Evolutionary conservation across 2,797 vertebrate genomes (phyloP).

Genomic region (Hylomyscus alleni): DNA sequence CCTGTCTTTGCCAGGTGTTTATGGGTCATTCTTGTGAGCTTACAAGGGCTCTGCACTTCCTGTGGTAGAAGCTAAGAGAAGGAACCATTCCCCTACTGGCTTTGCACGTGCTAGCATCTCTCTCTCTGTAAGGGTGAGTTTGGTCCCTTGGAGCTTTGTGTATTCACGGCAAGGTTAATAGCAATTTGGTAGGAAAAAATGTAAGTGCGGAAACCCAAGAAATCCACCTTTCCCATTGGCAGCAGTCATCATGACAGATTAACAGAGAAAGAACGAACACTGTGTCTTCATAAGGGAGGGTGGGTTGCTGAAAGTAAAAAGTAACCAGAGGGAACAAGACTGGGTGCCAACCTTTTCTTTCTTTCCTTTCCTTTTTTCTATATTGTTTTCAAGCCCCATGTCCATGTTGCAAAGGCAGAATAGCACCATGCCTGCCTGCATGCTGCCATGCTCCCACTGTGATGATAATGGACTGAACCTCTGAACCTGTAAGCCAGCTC

Average conservation of each 20-base stretch:
- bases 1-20: conserved; percentile 43
- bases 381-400: not conserved
- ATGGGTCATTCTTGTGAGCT: not conserved
- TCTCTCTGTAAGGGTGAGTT: not conserved
- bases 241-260: not conserved
- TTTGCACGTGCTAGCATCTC: not conserved
- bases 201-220: not conserved
- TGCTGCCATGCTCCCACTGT: not conserved
- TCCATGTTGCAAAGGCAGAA: not conserved
- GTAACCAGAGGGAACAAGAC: conserved; percentile 1
- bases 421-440: not conserved
- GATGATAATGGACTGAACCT: not conserved
- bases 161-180: not conserved
- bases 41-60: not conserved
- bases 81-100: not conserved
- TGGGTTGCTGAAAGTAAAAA: conserved; percentile 44
- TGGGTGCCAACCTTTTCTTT: not conserved
- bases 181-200: not conserved
- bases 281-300: not conserved
- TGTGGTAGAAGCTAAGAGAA: conserved; percentile 6
- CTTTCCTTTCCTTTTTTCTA: not conserved
- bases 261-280: not conserved
- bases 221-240: not conserved
- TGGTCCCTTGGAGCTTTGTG: not conserved
- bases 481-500: not conserved